Base-by-base conservation (phyloP, 1,140 invertebrate species). In the Lepidostoma basale region DNA sequence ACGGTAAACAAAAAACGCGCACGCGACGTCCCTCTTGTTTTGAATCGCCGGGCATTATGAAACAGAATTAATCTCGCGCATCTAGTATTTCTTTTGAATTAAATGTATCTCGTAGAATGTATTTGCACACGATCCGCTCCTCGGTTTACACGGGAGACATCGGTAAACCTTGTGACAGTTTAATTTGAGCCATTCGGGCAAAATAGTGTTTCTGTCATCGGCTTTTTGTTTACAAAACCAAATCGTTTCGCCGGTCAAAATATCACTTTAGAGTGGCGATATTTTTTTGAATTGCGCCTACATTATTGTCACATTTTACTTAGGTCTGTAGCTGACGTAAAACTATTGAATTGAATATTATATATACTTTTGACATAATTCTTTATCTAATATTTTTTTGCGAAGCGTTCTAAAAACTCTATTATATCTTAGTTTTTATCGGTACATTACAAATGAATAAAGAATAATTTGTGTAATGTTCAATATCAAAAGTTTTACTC, bases 161-260 rank as follows among this genome's bases (percentile, higher is more conserved):
- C 26, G 8, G 4, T 9, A 25, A 60, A 14, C 30, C 52, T 9
- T 22, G 52, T 39, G 52, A 36, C 52, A 36, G 56, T 60, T 60
- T 60, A 14, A 26, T 25, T 25, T 9, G 20, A 60, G 36, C 12
- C 1, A 26, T 42, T 64, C 40, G 18, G 62, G 26, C 23, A 22
- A 8, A 10, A 22, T 22, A 62, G 59, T n/a, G 23, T n/a, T 52
- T 49, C 62, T 64, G 62, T 64, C 62, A 63, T 49, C 28, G 28
- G 16, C 12, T 44, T 64, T 49, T 64, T 64, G 62, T 64, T 64
- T 64, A 64, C 62, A 39, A 40, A 60, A 2, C 25, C 3, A 2
- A 54, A 3, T 54, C n/a, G 12, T 54, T 33, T 44, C 20, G 23
- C 22, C 33, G 23, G 39, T 60, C n/a, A 42, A 28, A 42, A 23